phyloP scores from a whole-genome alignment of 2,113 vertebrate species.

The Nanorana parkeri region DNA sequence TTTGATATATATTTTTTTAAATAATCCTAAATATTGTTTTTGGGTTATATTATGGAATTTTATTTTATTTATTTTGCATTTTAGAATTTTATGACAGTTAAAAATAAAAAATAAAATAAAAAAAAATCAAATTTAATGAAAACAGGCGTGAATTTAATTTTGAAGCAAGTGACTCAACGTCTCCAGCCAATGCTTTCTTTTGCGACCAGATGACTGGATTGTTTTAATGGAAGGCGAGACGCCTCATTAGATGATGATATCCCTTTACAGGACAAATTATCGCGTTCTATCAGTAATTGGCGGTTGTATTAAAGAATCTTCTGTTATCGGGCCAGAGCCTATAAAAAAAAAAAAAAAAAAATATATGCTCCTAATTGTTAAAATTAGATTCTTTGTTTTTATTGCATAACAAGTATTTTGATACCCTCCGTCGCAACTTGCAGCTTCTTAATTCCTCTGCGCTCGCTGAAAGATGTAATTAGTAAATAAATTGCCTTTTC shows the following conservation, averaged over 20 bases:
- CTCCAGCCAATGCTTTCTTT: constrained; percentile 47
- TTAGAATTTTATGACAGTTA: too few species aligned
- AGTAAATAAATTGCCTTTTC: constrained; percentile 73
- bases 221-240: constrained; percentile 65
- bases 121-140: too few species aligned
- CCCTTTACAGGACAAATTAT: constrained; percentile 70
- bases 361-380: constrained; percentile 69
- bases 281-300: constrained; percentile 73
- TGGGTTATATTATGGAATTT: too few species aligned
- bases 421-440: constrained; percentile 66
- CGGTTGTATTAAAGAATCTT: constrained; percentile 69
- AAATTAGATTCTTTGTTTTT: constrained; percentile 69
- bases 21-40: too few species aligned
- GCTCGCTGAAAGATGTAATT: constrained; percentile 71
- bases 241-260: constrained; percentile 66
- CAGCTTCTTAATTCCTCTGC: constrained; percentile 67
- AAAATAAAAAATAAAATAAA: too few species aligned
- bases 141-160: background rate
- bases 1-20: too few species aligned
- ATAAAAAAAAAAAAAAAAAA: constrained; percentile 64
- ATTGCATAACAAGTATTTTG: constrained; percentile 70
- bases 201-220: constrained; percentile 60
- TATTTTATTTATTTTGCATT: too few species aligned
- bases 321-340: constrained; percentile 71
- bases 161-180: background rate